Base-by-base conservation (phyloP, 2,113 vertebrate species). In the Grammomys dolichurus region DNA sequence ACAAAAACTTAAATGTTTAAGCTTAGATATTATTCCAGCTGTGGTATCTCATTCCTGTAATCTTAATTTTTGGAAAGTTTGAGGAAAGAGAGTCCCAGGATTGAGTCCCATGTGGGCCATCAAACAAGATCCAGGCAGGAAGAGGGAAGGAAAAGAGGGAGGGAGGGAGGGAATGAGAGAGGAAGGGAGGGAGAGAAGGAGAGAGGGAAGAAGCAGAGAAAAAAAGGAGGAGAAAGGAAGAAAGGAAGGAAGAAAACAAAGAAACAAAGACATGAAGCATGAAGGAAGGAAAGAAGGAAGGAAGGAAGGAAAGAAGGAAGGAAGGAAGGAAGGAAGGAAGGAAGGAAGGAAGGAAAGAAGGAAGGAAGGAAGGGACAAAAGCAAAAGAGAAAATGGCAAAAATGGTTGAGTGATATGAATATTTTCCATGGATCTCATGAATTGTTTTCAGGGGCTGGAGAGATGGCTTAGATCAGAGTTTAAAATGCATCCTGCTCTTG, bases 191-290 rank as follows among this genome's bases (percentile, higher is more conserved):
- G 3, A 51, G 13, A 3, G 17, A 72, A 40, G 43, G 17, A 10
- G 43, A 7, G 5, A 13, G 3, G 13, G 1, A 31, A 3, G 24
- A 13, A 48, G 24, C 1, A 24, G 28, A 1, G 4, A 17, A 28
- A 13, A 26, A 3, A 48, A 1, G 46, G 4, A 33, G 12, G 63
- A 65, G 36, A 8, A 36, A 72, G 12, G 16, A 4, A 22, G 24
- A 2, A 5, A 28, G 2, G 11, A 3, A 46, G 10, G 8, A 14
- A 43, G 22, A 5, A 5, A 12, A 13, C 43, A 46, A 26, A 24
- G 73, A 13, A 46, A 22, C 10, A 19, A 40, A 19, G n/a, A 51
- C 48, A 51, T 51, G 48, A 51, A 48, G 9, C 48, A 48, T 5
- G 12, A 9, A 46, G n/a, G 20, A 1, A 75, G 73, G 0, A 5